phyloP scores from a whole-genome alignment of 2,888 invertebrate species.

The Lacanobia wlatinum region DNA sequence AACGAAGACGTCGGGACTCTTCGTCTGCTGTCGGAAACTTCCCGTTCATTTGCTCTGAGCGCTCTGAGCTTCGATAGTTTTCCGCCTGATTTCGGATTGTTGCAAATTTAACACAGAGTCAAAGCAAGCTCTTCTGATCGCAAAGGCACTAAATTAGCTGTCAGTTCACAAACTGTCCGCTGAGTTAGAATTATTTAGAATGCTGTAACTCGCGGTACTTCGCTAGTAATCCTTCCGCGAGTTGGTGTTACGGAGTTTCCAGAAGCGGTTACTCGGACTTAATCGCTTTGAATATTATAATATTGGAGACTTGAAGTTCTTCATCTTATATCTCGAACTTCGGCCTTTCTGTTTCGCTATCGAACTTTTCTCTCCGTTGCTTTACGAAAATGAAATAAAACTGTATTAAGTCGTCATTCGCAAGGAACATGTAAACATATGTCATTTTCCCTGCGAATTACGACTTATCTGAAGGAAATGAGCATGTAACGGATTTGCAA shows the following conservation, averaged over 20 bases:
- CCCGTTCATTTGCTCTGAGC: constrained; percentile 79
- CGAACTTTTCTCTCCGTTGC: not conserved
- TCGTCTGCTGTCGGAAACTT: constrained; percentile 78
- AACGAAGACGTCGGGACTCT: constrained; percentile 75
- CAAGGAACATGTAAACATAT: too few species aligned
- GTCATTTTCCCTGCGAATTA: constrained; percentile 15
- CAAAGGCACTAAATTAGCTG: constrained; percentile 82
- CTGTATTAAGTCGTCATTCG: too few species aligned
- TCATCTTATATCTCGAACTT: not conserved
- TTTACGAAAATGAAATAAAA: not conserved
- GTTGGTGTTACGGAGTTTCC: constrained; percentile 36
- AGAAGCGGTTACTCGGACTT: constrained; percentile 23
- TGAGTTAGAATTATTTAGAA: constrained; percentile 65
- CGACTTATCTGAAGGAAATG: constrained; percentile 29
- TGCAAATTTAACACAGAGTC: constrained; percentile 83
- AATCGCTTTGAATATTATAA: constrained; percentile 24
- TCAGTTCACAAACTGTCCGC: constrained; percentile 70
- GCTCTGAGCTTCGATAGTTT: constrained; percentile 80
- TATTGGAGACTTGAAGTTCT: not conserved
- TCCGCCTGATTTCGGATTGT: constrained; percentile 85
- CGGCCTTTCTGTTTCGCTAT: not conserved
- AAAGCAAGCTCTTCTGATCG: constrained; percentile 80
- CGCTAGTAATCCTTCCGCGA: constrained; percentile 42
- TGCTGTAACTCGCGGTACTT: constrained; percentile 52
- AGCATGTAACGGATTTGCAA: constrained; percentile 33